Conservation (phyloP, 2,113 vertebrate species). For the Semnopithecus entellus region DNA sequence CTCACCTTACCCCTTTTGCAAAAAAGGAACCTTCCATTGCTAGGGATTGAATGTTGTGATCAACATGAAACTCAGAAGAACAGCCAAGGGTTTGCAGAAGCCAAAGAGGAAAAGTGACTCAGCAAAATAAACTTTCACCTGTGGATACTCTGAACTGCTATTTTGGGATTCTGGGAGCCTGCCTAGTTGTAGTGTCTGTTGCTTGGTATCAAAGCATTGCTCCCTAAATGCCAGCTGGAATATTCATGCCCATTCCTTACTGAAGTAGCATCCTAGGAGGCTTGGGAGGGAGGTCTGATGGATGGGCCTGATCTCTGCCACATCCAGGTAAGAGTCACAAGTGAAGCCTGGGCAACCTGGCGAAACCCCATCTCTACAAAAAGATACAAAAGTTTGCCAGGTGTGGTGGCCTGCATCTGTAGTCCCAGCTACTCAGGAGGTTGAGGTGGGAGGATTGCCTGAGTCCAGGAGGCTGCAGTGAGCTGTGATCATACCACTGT, state of each 20-base stretch:
- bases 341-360: no score
- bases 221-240: background rate
- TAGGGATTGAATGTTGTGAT: background rate
- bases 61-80: background rate
- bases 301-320: background rate
- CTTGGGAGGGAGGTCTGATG: background rate
- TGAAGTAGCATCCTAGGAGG: background rate
- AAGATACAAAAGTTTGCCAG: no score
- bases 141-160: background rate
- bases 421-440: no score
- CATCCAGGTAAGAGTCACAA: background rate
- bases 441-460: no score
- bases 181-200: background rate
- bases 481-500: no score
- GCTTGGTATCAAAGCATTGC: background rate
- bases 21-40: background rate
- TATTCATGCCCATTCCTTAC: background rate
- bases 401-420: no score
- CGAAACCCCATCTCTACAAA: no score
- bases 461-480: no score
- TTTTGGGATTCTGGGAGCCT: background rate
- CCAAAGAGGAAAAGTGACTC: background rate
- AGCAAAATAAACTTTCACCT: background rate
- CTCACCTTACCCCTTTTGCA: background rate
- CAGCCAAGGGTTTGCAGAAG: background rate